Percentiles rank a stretch among this genome's conserved stretches.
phyloP scores from a whole-genome alignment of 1,140 invertebrate species.

The Archivesica marissinica region DNA sequence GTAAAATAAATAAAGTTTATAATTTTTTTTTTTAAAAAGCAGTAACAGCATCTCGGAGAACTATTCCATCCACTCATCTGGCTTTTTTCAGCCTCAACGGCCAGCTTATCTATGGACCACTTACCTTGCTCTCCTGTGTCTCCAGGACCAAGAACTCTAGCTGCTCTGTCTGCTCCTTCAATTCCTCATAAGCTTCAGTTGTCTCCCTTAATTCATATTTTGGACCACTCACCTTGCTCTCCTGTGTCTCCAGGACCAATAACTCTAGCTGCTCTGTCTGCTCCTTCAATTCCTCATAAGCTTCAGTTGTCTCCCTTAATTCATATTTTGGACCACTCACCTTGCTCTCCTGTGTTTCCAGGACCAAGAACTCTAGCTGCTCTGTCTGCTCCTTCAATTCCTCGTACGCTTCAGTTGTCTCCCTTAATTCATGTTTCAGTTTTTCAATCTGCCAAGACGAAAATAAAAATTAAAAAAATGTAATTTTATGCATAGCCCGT shows the following conservation, averaged over 20 bases:
- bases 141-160: constrained; percentile 61
- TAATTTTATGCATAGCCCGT: no score
- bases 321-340: constrained; percentile 25
- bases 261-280: constrained; percentile 60
- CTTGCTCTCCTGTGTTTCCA: constrained; percentile 54
- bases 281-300: constrained; percentile 57
- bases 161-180: constrained; percentile 54
- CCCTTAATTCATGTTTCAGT: constrained; percentile 22
- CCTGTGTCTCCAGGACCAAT: constrained; percentile 59
- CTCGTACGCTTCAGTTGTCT: constrained; percentile 53
- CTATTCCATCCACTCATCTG: no score
- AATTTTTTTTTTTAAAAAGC: no score
- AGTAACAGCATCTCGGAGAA: no score
- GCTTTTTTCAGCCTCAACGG: no score
- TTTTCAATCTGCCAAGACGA: constrained; percentile 29
- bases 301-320: constrained; percentile 41
- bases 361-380: constrained; percentile 59
- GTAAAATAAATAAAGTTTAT: no score
- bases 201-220: constrained; percentile 30
- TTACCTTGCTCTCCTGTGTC: constrained; percentile 52
- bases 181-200: constrained; percentile 52
- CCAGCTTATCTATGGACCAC: no score
- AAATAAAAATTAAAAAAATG: no score
- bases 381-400: constrained; percentile 54
- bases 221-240: constrained; percentile 41